Evolutionary conservation across 2,113 vertebrate species (phyloP).

Genomic region (Equus quagga): DNA sequence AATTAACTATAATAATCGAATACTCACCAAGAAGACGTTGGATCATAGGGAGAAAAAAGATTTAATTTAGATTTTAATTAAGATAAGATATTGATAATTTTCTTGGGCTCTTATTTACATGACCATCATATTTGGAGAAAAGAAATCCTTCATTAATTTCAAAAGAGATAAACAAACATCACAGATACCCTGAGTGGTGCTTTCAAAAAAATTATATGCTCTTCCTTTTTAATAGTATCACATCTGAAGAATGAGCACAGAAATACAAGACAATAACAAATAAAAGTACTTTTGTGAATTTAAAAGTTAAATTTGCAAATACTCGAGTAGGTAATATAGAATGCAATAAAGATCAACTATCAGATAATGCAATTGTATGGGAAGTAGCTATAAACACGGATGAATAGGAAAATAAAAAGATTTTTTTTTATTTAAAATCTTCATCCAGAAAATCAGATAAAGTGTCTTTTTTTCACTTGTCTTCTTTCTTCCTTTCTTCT

Average conservation of each 20-base stretch:
- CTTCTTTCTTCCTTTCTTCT: background rate
- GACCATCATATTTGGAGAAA: constrained; percentile 63
- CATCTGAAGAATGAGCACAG: background rate
- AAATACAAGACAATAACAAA: background rate
- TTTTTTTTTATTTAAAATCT: background rate
- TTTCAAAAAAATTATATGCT: background rate
- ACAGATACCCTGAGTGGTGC: background rate
- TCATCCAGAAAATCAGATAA: background rate
- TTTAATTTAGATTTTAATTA: constrained; percentile 89
- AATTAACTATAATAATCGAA: constrained; percentile 70
- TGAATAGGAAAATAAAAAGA: background rate
- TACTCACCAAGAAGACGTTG: constrained; percentile 64
- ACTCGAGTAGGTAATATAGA: background rate
- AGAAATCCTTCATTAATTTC: constrained; percentile 60
- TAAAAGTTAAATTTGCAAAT: background rate
- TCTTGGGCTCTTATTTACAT: background rate
- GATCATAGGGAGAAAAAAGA: constrained; percentile 65
- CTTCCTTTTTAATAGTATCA: background rate
- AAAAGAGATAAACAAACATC: constrained; percentile 71
- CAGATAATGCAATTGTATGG: background rate
- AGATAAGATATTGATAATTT: constrained; percentile 85
- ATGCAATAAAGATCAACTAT: background rate
- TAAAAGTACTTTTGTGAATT: background rate
- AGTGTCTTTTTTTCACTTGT: too few relatives aligned
- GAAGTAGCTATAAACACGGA: background rate